Conservation (phyloP, 2,888 invertebrate genomes). For the Ophioninae sp. region DNA sequence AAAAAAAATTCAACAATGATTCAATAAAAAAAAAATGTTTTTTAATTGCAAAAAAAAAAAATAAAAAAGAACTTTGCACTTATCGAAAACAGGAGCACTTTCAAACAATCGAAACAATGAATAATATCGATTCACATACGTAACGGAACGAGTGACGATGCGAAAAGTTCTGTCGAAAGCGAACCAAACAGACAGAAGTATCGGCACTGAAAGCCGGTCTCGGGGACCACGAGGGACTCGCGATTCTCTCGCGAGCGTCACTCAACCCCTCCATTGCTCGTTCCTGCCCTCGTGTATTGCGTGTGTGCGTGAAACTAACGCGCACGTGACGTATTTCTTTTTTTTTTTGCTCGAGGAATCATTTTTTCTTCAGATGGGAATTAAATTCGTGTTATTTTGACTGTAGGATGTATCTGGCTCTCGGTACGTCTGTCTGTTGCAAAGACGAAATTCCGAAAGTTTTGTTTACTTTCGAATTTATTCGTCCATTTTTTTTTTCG, state of each 20-base stretch:
- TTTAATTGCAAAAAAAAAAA: neutral
- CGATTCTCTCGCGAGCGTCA: conserved; percentile 64
- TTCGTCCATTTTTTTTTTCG: neutral
- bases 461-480: neutral
- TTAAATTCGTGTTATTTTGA: neutral
- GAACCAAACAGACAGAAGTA: conserved; percentile 67
- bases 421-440: too few species aligned
- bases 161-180: conserved; percentile 49
- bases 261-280: conserved; percentile 68
- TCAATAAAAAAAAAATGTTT: too few species aligned
- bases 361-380: neutral
- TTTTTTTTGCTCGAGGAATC: conserved; percentile 34
- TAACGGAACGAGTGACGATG: conserved; percentile 28
- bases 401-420: too few species aligned
- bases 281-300: conserved; percentile 7
- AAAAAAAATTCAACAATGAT: too few species aligned
- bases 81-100: neutral
- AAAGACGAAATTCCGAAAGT: too few species aligned
- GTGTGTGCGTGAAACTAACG: conserved; percentile 25
- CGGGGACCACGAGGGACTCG: conserved; percentile 69
- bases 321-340: conserved; percentile 39
- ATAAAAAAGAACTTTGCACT: neutral
- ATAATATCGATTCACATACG: neutral
- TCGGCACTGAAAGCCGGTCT: conserved; percentile 71
- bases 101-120: neutral